Base-by-base conservation (phyloP, 2,888 invertebrate genomes). In the Enchytraeus crypticus region DNA sequence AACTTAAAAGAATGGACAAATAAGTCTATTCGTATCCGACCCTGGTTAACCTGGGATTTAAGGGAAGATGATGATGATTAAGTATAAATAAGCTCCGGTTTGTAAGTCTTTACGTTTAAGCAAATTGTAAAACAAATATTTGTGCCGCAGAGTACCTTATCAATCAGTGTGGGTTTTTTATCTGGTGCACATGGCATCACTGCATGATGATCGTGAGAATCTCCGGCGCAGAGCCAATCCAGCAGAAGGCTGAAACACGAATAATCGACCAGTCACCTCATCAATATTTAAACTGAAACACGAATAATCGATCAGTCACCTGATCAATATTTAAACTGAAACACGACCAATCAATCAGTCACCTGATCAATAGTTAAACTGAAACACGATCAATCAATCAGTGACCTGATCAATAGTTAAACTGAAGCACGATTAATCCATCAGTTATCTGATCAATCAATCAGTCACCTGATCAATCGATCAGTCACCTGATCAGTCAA, bases 111-210 rank as follows among this genome's bases (percentile, higher is more conserved):
- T 18, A 18, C 14, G 23, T 14, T 23, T 23, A n/a, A n/a, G n/a
- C 18, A 49, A 18, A 14, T 49, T 23, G 23, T 18, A 49, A 56
- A 2, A 5, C 23, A 23, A 18, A 32, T 45, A n/a, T 33, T 26
- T 21, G 23, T 46, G 18, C 18, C 18, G n/a, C 27, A 21, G 46
- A 43, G 21, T 29, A 87, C 88, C 82, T 92, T 92, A 74, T 91
- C 91, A 1, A 93, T 92, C 81, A 92, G 96, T 80, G 97, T 96
- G 0, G 97, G 97, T 63, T 96, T 83, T 75, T 93, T 88, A 66
- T 95, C 89, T 0, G 97, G 95, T 14, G 97, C 95, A 80, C 93
- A 95, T 0, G 95, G 92, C 77, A 90, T 88, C 0, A 93, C 92
- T 11, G 88, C 85, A 79, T 93, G 93, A 81, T 98, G 97, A 81